Percentiles rank a stretch among this genome's conserved stretches.
phyloP scores from a whole-genome alignment of 2,113 vertebrate species.

The Silurus meridionalis region DNA sequence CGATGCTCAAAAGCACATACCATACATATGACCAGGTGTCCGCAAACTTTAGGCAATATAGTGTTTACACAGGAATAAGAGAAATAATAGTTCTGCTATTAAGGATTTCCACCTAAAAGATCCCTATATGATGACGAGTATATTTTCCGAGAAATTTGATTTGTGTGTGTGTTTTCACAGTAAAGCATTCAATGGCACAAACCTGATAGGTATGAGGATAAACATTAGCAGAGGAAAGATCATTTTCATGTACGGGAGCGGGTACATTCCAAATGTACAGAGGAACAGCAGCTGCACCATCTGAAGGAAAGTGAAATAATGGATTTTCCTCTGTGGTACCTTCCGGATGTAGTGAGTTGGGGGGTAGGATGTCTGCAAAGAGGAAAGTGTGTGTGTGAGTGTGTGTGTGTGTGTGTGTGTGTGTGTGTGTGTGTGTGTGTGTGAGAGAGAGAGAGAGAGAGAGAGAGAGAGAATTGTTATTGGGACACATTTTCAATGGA shows the following conservation, averaged over 20 bases:
- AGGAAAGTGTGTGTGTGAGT: not conserved
- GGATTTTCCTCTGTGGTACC: slow-evolving; percentile 98
- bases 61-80: not conserved
- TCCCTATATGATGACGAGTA: not conserved
- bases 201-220: slow-evolving; percentile 96
- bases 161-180: not conserved
- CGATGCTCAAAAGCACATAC: too few relatives aligned
- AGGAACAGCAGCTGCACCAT: slow-evolving; percentile 92
- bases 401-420: too few relatives aligned
- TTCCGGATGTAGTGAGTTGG: slow-evolving; percentile 96
- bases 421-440: too few relatives aligned
- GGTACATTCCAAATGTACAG: slow-evolving; percentile 94
- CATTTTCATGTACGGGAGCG: slow-evolving; percentile 99
- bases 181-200: slow-evolving; percentile 32
- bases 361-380: slow-evolving; percentile 88
- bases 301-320: slow-evolving; percentile 98
- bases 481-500: not conserved
- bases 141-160: slow-evolving; percentile 56
- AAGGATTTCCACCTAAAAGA: not conserved
- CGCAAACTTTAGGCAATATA: too few relatives aligned
- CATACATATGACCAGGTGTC: too few relatives aligned
- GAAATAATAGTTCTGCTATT: not conserved
- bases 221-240: slow-evolving; percentile 98
- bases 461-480: slow-evolving; percentile 22
- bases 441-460: not conserved